Evolutionary conservation across 2,113 vertebrate genomes (phyloP).

Genomic region (Laticauda laticaudata): DNA sequence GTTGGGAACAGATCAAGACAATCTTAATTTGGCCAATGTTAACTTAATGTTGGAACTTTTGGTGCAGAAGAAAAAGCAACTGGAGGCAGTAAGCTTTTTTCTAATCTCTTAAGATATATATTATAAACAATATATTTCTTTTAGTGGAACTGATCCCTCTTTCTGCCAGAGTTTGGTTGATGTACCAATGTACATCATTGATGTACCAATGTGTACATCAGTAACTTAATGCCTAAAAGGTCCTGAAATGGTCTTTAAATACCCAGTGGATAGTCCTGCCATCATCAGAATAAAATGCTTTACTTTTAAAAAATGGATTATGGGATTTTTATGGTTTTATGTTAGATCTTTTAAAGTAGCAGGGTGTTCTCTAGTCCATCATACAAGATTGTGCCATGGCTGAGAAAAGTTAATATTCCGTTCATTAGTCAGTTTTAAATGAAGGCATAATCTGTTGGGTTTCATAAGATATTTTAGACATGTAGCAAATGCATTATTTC

Average conservation of each 20-base stretch:
- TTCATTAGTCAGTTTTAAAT: not conserved
- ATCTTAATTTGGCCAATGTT: slow-evolving; percentile 94
- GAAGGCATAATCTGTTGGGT: not conserved
- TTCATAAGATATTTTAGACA: not conserved
- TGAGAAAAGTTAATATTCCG: not conserved
- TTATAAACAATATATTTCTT: not conserved
- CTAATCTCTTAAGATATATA: slow-evolving; percentile 11
- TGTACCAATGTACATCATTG: not conserved
- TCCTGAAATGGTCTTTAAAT: not conserved
- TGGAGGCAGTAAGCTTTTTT: slow-evolving; percentile 86
- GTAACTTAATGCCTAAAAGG: not conserved
- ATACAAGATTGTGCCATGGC: not conserved
- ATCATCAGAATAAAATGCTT: not conserved
- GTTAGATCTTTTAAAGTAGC: not conserved
- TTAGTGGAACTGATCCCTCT: not conserved
- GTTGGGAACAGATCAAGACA: slow-evolving; percentile 92
- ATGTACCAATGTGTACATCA: not conserved
- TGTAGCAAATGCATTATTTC: not conserved
- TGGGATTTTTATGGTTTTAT: not conserved
- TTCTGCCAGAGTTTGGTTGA: not conserved
- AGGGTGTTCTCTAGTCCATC: not conserved
- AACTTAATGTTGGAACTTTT: slow-evolving; percentile 96
- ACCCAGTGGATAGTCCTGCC: not conserved
- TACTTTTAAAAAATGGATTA: not conserved
- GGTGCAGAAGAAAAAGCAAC: slow-evolving; percentile 96